A percentile compares a stretch with the other conserved stretches of the same genome.
Conservation (phyloP, 2,888 invertebrate species). For the Xiphydria camelus region DNA sequence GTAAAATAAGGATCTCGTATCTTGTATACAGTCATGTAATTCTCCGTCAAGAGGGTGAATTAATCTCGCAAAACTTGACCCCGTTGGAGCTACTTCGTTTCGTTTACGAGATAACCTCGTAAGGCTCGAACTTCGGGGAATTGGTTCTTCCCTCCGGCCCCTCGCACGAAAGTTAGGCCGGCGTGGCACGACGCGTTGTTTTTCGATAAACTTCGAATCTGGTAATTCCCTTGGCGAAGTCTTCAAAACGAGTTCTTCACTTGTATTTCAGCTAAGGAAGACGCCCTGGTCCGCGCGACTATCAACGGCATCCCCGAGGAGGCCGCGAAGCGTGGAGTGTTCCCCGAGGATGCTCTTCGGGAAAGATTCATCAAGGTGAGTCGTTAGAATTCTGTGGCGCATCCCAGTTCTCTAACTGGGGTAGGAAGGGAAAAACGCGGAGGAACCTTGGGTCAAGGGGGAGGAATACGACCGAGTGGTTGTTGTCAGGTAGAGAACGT, state of each 20-base stretch:
- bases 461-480: not conserved
- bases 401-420: slow-evolving; percentile 6
- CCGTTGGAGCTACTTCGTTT: too few relatives aligned
- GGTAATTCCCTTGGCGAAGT: not conserved
- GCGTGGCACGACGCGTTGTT: too few relatives aligned
- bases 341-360: slow-evolving; percentile 82
- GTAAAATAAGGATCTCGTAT: too few relatives aligned
- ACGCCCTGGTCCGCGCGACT: slow-evolving; percentile 79
- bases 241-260: not conserved
- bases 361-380: slow-evolving; percentile 77
- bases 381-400: slow-evolving; percentile 3
- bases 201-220: too few relatives aligned
- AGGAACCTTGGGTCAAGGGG: not conserved
- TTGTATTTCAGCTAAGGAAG: slow-evolving; percentile 64
- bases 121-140: too few relatives aligned
- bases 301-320: slow-evolving; percentile 77
- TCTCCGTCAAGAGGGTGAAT: too few relatives aligned
- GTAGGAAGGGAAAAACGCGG: not conserved
- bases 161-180: too few relatives aligned
- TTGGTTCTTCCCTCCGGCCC: too few relatives aligned
- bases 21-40: too few relatives aligned
- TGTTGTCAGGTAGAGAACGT: slow-evolving; percentile 70
- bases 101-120: too few relatives aligned
- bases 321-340: slow-evolving; percentile 80
- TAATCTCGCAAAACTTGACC: too few relatives aligned